Conservation (phyloP, 2,888 invertebrate species). For the Hedychridium roseum region DNA sequence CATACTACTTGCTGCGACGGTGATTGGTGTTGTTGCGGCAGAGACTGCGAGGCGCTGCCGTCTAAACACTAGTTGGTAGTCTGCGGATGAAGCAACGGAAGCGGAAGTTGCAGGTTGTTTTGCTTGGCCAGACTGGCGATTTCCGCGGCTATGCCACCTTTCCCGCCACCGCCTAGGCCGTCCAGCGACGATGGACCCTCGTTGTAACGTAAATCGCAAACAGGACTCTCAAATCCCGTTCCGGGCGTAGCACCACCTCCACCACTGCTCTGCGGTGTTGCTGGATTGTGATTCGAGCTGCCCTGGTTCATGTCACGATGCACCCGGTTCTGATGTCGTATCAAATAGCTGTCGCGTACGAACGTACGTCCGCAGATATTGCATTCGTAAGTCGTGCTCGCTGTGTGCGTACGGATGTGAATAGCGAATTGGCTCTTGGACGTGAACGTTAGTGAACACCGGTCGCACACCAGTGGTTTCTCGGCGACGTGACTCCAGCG, state of each 20-base stretch:
- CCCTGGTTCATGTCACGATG: constrained; percentile 67
- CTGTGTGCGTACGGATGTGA: constrained; percentile 78
- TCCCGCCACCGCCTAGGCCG: constrained; percentile 47
- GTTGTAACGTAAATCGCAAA: constrained; percentile 61
- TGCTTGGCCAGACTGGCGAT: constrained; percentile 61
- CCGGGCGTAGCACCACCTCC: constrained; percentile 50
- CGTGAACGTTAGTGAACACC: constrained; percentile 77
- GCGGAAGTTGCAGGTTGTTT: constrained; percentile 61
- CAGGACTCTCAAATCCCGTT: constrained; percentile 60
- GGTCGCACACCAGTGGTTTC: constrained; percentile 76
- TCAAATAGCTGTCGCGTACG: constrained; percentile 80
- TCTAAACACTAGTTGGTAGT: constrained; percentile 63
- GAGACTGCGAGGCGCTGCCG: constrained; percentile 52
- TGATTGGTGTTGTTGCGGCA: constrained; percentile 42
- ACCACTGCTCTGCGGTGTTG: constrained; percentile 59
- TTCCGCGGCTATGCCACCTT: constrained; percentile 57
- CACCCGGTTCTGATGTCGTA: constrained; percentile 79
- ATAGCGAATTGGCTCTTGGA: constrained; percentile 79
- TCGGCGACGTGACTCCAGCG: constrained; percentile 83
- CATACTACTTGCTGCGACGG: constrained; percentile 52
- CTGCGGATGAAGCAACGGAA: constrained; percentile 61
- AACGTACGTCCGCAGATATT: constrained; percentile 79
- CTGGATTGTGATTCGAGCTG: constrained; percentile 57
- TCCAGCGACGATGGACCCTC: constrained; percentile 61
- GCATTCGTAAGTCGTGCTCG: constrained; percentile 77